Evolutionary conservation across 2,113 vertebrate genomes (phyloP).

Genomic region (Cranoglanis bouderius): DNA sequence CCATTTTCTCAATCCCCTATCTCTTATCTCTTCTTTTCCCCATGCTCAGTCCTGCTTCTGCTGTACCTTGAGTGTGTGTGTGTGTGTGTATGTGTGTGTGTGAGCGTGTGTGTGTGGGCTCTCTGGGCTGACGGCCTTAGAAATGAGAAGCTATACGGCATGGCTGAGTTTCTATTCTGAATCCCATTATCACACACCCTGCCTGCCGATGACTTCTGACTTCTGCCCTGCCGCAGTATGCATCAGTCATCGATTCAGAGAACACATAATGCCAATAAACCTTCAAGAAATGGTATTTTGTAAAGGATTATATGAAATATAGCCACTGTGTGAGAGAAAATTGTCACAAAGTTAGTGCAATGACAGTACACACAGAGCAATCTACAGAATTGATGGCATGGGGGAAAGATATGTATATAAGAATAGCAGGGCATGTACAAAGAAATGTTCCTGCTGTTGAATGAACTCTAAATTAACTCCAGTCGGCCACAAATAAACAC

Average conservation of each 20-base stretch:
- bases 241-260: slow-evolving; percentile 18
- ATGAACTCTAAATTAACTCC: background rate
- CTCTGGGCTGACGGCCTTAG: slow-evolving; percentile 5
- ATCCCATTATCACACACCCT: slow-evolving; percentile 50
- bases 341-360: slow-evolving; percentile 2
- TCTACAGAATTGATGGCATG: background rate
- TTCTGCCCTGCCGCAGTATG: slow-evolving; percentile 16
- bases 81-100: background rate
- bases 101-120: background rate
- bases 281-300: slow-evolving; percentile 3
- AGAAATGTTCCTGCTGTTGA: background rate
- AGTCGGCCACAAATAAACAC: slow-evolving; percentile 2
- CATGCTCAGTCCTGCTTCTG: slow-evolving; percentile 39
- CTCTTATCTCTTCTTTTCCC: slow-evolving; percentile 14
- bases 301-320: background rate
- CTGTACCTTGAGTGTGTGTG: slow-evolving; percentile 51
- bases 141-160: slow-evolving; percentile 36
- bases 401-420: background rate
- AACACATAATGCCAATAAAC: slow-evolving; percentile 12
- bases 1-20: slow-evolving; percentile 36
- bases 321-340: background rate
- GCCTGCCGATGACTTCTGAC: slow-evolving; percentile 54
- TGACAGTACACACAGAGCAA: slow-evolving; percentile 52
- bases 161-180: slow-evolving; percentile 14
- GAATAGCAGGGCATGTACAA: background rate